Conservation (phyloP, 2,113 vertebrate species). For the Shinisaurus crocodilurus region DNA sequence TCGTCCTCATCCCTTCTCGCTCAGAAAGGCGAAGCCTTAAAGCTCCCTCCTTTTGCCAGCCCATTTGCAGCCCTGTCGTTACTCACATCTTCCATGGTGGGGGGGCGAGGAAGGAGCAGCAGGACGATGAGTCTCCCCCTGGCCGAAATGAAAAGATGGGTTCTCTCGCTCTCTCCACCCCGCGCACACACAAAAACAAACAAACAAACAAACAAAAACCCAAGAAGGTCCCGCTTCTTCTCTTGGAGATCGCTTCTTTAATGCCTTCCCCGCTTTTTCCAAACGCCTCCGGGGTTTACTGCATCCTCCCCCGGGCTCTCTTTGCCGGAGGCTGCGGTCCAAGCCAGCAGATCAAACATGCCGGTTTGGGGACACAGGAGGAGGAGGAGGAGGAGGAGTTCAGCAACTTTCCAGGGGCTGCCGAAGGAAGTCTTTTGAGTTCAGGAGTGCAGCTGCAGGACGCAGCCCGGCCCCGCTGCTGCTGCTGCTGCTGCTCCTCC, state of each 20-base stretch:
- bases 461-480: neutral
- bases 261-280: neutral
- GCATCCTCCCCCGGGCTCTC: neutral
- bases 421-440: neutral
- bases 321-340: neutral
- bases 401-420: neutral
- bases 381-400: neutral
- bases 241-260: conserved; percentile 3
- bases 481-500: neutral
- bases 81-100: neutral
- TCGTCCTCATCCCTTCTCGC: neutral
- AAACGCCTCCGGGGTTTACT: neutral
- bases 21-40: too few species aligned
- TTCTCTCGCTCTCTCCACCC: neutral
- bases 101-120: too few species aligned
- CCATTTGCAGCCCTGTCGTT: neutral
- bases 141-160: neutral
- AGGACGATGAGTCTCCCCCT: too few species aligned
- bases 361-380: neutral
- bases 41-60: too few species aligned
- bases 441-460: neutral
- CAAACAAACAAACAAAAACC: too few species aligned
- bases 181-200: neutral
- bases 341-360: neutral
- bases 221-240: conserved; percentile 15